phyloP scores from a whole-genome alignment of 2,888 invertebrate species.

The Hirtodrosophila duncani region DNA sequence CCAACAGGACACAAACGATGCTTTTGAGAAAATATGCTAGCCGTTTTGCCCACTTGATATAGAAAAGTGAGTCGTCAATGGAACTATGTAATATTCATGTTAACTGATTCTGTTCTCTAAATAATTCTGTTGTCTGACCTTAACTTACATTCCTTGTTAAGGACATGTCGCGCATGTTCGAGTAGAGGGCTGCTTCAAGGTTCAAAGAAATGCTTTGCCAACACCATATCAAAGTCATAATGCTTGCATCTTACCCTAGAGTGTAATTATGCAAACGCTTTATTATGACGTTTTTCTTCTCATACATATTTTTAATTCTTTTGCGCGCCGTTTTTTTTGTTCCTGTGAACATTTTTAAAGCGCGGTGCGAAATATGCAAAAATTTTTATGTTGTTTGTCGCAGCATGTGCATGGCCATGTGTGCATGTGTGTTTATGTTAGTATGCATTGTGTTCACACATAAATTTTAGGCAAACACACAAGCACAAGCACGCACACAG shows the following conservation, averaged over 20 bases:
- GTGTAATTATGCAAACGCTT: conserved; percentile 49
- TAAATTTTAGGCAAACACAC: conserved; percentile 61
- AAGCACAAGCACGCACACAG: conserved; percentile 26
- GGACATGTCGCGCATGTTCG: no score
- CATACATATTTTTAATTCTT: conserved; percentile 13
- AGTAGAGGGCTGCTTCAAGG: no score
- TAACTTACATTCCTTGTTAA: no score
- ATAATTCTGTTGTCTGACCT: no score
- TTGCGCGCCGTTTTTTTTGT: conserved; percentile 17
- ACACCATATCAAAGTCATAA: conserved; percentile 9
- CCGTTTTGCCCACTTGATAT: no score
- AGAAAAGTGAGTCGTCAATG: no score
- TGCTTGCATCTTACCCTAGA: conserved; percentile 16
- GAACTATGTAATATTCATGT: no score
- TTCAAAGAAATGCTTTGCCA: not conserved
- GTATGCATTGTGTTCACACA: conserved; percentile 55
- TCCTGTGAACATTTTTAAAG: conserved; percentile 42
- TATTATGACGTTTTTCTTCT: conserved; percentile 18
- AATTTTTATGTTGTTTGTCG: conserved; percentile 30
- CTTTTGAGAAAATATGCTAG: no score
- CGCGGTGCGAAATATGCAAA: conserved; percentile 58
- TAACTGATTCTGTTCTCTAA: no score
- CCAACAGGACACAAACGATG: no score
- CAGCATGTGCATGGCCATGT: conserved; percentile 26
- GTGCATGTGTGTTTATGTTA: conserved; percentile 16